Evolutionary conservation across 2,113 vertebrate species (phyloP).

Genomic region (Passer domesticus): DNA sequence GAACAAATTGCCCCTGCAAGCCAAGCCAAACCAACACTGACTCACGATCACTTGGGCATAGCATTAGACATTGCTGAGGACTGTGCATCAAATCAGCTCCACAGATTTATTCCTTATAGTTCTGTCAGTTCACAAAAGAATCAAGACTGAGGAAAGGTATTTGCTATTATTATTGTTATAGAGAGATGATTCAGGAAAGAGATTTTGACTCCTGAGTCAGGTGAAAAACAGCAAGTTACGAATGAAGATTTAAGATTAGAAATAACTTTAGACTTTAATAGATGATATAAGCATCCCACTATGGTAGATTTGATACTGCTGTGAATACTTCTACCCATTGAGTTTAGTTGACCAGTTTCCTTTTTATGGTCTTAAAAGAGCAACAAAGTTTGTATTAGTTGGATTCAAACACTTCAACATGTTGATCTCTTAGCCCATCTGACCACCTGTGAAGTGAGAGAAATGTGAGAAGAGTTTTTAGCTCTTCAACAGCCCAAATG

Average conservation of each 20-base stretch:
- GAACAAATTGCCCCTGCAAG: background rate
- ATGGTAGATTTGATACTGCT: background rate
- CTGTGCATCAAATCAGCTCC: background rate
- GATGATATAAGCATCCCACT: background rate
- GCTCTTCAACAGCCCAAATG: background rate
- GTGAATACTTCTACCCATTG: background rate
- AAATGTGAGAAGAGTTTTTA: background rate
- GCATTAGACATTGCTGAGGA: background rate
- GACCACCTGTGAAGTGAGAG: background rate
- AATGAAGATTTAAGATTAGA: background rate
- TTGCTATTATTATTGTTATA: background rate
- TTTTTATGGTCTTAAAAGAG: background rate
- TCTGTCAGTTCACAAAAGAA: background rate
- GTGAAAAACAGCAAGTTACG: background rate
- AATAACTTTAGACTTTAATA: background rate
- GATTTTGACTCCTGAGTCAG: background rate
- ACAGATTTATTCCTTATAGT: background rate
- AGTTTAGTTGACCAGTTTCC: background rate
- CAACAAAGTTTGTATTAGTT: background rate
- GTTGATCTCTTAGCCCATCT: background rate
- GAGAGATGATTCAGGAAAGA: background rate
- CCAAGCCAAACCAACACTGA: background rate
- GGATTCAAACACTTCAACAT: background rate
- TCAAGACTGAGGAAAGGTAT: background rate
- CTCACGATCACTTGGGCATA: background rate